phyloP scores from a whole-genome alignment of 2,113 vertebrate species.

The Epinephelus lanceolatus region DNA sequence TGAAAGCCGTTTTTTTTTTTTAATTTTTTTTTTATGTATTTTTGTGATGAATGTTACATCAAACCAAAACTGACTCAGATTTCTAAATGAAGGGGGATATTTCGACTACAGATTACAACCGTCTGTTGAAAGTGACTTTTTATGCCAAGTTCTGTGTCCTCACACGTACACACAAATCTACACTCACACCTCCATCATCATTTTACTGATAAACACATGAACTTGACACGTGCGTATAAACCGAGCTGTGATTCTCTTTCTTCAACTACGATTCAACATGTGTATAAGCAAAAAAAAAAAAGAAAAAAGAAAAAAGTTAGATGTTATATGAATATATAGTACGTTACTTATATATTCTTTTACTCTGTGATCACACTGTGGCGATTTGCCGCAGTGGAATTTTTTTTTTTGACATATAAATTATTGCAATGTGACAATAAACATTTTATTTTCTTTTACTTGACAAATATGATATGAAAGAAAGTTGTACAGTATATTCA shows the following conservation, averaged over 20 bases:
- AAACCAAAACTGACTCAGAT: constrained; percentile 57
- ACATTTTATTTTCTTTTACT: constrained; percentile 74
- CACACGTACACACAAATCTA: constrained; percentile 20
- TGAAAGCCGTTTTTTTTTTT: neutral
- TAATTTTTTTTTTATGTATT: constrained; percentile 20
- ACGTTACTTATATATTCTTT: constrained; percentile 75
- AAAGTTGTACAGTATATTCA: constrained; percentile 78
- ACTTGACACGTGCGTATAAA: constrained; percentile 56
- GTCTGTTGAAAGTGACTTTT: constrained; percentile 62
- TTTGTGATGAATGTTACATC: constrained; percentile 65
- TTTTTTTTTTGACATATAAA: constrained; percentile 57
- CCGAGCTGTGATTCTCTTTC: constrained; percentile 60
- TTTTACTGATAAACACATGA: constrained; percentile 14
- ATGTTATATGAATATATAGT: constrained; percentile 67
- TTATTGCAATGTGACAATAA: constrained; percentile 68
- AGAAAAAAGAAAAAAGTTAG: constrained; percentile 39
- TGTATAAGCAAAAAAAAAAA: constrained; percentile 51
- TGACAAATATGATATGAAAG: constrained; percentile 69
- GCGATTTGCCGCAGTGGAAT: constrained; percentile 45
- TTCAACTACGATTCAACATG: constrained; percentile 49
- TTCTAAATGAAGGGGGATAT: constrained; percentile 59
- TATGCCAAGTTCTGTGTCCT: constrained; percentile 58
- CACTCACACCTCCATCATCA: neutral
- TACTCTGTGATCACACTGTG: constrained; percentile 63
- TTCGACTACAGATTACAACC: constrained; percentile 32